These are phyloP conservation scores for Stenichneumon culpator DNA, from an alignment of 2,888 invertebrate genomes.

Conservation along the genomic window DNA sequence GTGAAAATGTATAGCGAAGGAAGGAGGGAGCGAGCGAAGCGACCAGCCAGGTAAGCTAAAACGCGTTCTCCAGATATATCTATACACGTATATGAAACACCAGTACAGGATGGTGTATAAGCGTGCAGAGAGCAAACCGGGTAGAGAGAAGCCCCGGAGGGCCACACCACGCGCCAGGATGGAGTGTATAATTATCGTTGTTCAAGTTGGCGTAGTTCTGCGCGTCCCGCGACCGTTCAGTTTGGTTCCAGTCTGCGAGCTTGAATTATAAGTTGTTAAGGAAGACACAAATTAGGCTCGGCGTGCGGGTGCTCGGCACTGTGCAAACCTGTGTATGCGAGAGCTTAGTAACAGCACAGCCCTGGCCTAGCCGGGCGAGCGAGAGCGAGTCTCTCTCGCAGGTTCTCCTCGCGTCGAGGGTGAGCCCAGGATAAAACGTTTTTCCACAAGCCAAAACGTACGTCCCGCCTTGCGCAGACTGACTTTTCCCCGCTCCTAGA, in stretches of 20 bases:
- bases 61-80: conserved; percentile 2
- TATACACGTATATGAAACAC: not conserved
- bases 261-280: conserved; percentile 85
- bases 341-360: not conserved
- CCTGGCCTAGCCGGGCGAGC: not conserved
- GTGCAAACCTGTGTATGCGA: conserved; percentile 16
- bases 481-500: conserved; percentile 51
- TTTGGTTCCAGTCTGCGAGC: conserved; percentile 85
- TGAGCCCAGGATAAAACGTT: conserved; percentile 64
- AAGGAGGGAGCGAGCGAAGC: conserved; percentile 21
- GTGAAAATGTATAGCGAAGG: conserved; percentile 12
- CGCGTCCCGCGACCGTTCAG: conserved; percentile 73
- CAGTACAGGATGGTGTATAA: not conserved
- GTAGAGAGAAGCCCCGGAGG: conserved; percentile 63
- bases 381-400: not conserved
- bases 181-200: conserved; percentile 85
- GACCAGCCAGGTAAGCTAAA: conserved; percentile 15
- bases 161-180: conserved; percentile 73
- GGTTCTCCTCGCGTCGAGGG: conserved; percentile 18
- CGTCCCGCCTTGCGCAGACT: conserved; percentile 44
- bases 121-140: conserved; percentile 21
- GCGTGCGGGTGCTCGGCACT: conserved; percentile 60
- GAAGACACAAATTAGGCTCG: conserved; percentile 84
- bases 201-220: conserved; percentile 82
- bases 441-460: conserved; percentile 61